Percentiles rank a stretch among this genome's conserved stretches.
Conservation (phyloP, 2,113 vertebrate genomes). For the Rhabdornis inornatus region DNA sequence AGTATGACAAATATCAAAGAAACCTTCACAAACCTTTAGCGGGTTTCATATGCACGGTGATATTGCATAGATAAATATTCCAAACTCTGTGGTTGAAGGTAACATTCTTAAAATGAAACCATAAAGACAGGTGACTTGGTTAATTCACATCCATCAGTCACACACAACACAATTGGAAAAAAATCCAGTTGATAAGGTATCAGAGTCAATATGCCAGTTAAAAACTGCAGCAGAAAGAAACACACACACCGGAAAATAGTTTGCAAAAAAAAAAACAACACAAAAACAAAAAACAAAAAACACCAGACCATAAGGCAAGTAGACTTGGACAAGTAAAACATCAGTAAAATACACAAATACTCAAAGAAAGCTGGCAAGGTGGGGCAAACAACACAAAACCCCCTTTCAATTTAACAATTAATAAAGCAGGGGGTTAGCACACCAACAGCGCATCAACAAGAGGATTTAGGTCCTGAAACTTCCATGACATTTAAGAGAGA, state of each 20-base stretch:
- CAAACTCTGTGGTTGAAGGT: neutral
- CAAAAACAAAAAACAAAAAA: neutral
- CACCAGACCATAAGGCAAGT: neutral
- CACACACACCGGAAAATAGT: neutral
- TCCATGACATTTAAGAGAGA: neutral
- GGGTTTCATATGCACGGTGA: neutral
- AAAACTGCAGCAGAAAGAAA: neutral
- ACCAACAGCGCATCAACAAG: neutral
- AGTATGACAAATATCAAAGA: neutral
- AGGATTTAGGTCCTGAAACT: conserved; percentile 3
- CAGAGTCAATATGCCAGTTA: neutral
- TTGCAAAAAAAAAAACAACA: neutral
- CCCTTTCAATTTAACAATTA: neutral
- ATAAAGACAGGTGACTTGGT: neutral
- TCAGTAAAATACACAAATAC: neutral
- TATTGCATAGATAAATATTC: neutral
- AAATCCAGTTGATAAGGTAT: neutral
- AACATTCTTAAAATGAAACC: neutral
- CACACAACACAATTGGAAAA: neutral
- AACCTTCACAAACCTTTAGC: neutral
- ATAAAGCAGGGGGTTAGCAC: neutral
- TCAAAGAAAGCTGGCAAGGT: neutral
- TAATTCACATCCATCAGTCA: neutral
- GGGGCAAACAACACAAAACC: neutral
- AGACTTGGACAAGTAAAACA: neutral